phyloP scores from a whole-genome alignment of 2,888 invertebrate species.

The Carabus problematicus region DNA sequence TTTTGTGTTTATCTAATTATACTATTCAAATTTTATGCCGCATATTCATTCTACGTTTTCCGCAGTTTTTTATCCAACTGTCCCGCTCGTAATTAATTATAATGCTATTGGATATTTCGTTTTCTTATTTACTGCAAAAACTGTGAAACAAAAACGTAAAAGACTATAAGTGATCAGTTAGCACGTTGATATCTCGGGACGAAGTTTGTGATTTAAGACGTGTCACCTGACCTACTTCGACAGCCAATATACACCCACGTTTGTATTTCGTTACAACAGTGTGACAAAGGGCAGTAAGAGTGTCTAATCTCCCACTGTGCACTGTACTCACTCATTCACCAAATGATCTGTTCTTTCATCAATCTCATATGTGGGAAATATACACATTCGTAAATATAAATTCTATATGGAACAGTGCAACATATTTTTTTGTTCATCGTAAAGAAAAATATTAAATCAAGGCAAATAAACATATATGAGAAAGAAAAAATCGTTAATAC shows the following conservation, averaged over 20 bases:
- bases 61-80: constrained; percentile 16
- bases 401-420: no score
- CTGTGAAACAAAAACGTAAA: constrained; percentile 21
- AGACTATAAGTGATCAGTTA: constrained; percentile 23
- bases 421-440: no score
- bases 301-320: no score
- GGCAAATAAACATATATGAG: no score
- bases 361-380: no score
- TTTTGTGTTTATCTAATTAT: constrained; percentile 37
- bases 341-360: no score
- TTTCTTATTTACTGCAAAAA: constrained; percentile 25
- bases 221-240: constrained; percentile 7
- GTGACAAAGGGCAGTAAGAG: background rate
- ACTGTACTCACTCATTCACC: no score
- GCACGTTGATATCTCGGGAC: constrained; percentile 21
- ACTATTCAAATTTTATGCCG: constrained; percentile 29
- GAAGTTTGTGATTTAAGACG: constrained; percentile 22
- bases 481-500: no score
- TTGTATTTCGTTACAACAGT: constrained; percentile 5
- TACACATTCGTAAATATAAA: no score
- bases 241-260: constrained; percentile 4
- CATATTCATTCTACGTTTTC: constrained; percentile 32
- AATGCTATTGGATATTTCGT: background rate
- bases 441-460: no score
- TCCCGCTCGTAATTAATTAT: constrained; percentile 9